Evolutionary conservation across 2,797 vertebrate genomes (phyloP).

Genomic region (Liasis olivaceus): DNA sequence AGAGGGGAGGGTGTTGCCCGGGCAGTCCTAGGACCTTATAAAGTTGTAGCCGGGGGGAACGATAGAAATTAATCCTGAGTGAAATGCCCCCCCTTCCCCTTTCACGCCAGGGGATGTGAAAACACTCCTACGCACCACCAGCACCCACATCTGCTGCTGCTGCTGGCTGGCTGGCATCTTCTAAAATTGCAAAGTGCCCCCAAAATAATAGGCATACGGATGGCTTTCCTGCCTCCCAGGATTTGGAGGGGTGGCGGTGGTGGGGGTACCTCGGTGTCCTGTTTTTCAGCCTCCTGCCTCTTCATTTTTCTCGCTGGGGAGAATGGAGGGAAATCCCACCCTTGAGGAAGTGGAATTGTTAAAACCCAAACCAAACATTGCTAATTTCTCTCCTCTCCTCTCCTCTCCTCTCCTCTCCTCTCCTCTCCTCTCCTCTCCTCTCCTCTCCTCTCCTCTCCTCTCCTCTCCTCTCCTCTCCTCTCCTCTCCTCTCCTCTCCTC

Average conservation of each 20-base stretch:
- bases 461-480: too few species aligned
- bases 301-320: neutral
- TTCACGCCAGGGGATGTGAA: neutral
- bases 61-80: neutral
- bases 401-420: accelerated
- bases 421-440: too few species aligned
- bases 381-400: neutral
- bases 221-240: neutral
- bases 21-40: neutral
- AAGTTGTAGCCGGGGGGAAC: too few species aligned
- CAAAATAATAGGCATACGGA: neutral
- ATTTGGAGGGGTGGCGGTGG: neutral
- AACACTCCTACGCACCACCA: neutral
- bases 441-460: too few species aligned
- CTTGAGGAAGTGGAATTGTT: neutral
- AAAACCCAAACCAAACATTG: too few species aligned
- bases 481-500: too few species aligned
- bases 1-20: neutral
- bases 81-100: neutral
- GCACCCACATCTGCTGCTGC: neutral
- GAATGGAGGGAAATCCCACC: neutral
- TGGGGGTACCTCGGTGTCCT: too few species aligned
- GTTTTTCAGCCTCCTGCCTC: neutral
- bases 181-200: neutral
- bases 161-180: neutral